Percentiles rank a stretch among this genome's conserved stretches.
Conservation (phyloP, 2,113 vertebrate species). For the Eulacestoma nigropectus region DNA sequence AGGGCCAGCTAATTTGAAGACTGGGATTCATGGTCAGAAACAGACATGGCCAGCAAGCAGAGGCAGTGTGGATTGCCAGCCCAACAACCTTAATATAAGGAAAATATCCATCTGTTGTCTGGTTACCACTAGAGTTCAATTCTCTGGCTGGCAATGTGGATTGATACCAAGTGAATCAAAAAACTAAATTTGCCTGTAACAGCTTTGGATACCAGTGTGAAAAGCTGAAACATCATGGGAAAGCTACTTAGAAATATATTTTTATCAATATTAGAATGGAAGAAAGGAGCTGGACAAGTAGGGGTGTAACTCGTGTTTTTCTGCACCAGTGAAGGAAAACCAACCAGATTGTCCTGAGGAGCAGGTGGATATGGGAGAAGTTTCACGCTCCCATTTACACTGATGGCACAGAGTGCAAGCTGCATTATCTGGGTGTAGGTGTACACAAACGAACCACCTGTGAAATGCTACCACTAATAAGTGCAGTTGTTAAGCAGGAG, state of each 20-base stretch:
- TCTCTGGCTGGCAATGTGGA: not conserved
- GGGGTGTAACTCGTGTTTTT: accelerated
- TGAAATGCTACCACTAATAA: not conserved
- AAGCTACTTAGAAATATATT: not conserved
- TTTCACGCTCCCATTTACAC: not conserved
- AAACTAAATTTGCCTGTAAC: not conserved
- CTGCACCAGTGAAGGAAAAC: not conserved
- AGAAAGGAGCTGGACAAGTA: not conserved
- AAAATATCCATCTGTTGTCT: no score
- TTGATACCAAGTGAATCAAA: not conserved
- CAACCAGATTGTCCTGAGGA: not conserved
- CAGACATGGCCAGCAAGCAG: not conserved
- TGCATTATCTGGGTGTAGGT: not conserved
- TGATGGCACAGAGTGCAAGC: not conserved
- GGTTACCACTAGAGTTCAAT: not conserved
- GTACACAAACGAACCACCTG: not conserved
- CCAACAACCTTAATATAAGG: not conserved
- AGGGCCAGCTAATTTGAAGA: not conserved
- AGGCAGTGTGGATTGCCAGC: not conserved
- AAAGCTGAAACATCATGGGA: not conserved
- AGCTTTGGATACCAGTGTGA: not conserved
- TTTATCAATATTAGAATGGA: not conserved
- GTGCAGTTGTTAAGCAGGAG: not conserved
- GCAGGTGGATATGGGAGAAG: not conserved
- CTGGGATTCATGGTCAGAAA: not conserved